Conservation (phyloP, 1,140 invertebrate species). For the Neodiprion fabricii region DNA sequence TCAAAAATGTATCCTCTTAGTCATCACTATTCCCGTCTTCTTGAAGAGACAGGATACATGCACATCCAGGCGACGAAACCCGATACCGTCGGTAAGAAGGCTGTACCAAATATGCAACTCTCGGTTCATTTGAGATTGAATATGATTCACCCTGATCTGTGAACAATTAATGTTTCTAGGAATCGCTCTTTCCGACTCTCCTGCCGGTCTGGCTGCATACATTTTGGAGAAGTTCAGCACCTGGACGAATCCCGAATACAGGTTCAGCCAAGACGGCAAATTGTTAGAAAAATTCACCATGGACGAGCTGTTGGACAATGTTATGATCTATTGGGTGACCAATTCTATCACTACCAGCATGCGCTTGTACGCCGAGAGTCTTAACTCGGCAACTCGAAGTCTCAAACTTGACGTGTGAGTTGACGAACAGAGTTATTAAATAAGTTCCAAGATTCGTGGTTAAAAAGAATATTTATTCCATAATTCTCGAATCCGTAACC, state of each 20-base stretch:
- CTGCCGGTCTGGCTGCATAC: constrained; percentile 80
- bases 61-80: constrained; percentile 90
- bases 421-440: not conserved
- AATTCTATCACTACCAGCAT: constrained; percentile 78
- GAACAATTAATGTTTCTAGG: constrained; percentile 54
- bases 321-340: constrained; percentile 89
- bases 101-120: not conserved
- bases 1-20: constrained; percentile 70
- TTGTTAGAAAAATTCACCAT: constrained; percentile 69
- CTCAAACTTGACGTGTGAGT: constrained; percentile 62
- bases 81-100: constrained; percentile 80
- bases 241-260: constrained; percentile 72
- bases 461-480: not conserved
- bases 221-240: constrained; percentile 87
- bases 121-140: constrained; percentile 12
- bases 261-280: constrained; percentile 72
- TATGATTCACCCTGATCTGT: not conserved
- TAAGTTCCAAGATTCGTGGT: not conserved
- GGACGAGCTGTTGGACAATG: constrained; percentile 84
- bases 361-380: constrained; percentile 77
- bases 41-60: constrained; percentile 81
- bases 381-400: constrained; percentile 49
- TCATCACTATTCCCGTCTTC: constrained; percentile 54
- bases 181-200: constrained; percentile 69
- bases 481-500: constrained; percentile 12